Percentiles rank a stretch among this genome's conserved stretches.
phyloP scores from a whole-genome alignment of 2,888 invertebrate genomes.

The Andrena marginata region DNA sequence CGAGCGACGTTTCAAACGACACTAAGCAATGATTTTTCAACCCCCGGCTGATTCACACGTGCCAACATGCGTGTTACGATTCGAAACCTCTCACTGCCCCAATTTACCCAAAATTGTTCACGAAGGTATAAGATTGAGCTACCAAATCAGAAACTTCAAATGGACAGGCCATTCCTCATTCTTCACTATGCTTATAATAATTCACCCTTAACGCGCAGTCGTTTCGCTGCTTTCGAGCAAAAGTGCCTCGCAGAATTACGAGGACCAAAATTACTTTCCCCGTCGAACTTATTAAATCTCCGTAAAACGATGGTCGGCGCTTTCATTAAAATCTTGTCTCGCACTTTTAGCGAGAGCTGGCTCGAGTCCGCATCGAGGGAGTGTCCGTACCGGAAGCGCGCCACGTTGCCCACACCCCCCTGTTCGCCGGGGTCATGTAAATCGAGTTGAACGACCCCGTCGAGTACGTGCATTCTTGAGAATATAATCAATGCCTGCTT shows the following conservation, averaged over 20 bases:
- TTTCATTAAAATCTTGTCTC: constrained; percentile 6
- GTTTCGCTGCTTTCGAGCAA: not conserved
- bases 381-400: constrained; percentile 3
- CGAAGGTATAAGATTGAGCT: too few species aligned
- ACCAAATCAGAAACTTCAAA: too few species aligned
- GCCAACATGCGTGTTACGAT: too few species aligned
- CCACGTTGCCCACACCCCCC: not conserved
- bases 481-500: constrained; percentile 51
- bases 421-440: constrained; percentile 58
- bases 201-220: not conserved
- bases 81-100: too few species aligned
- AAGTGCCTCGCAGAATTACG: not conserved
- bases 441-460: constrained; percentile 70
- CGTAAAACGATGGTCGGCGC: not conserved
- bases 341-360: not conserved
- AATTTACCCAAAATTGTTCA: too few species aligned
- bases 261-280: not conserved
- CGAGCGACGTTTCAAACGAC: not conserved
- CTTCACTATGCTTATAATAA: too few species aligned
- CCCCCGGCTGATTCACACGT: too few species aligned
- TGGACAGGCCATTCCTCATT: too few species aligned
- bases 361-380: not conserved
- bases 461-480: constrained; percentile 59
- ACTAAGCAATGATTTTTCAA: not conserved
- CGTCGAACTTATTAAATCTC: constrained; percentile 8